Percentiles rank a stretch among this genome's conserved stretches.
phyloP scores from a whole-genome alignment of 2,888 invertebrate genomes.

The Agriopis leucophaearia region DNA sequence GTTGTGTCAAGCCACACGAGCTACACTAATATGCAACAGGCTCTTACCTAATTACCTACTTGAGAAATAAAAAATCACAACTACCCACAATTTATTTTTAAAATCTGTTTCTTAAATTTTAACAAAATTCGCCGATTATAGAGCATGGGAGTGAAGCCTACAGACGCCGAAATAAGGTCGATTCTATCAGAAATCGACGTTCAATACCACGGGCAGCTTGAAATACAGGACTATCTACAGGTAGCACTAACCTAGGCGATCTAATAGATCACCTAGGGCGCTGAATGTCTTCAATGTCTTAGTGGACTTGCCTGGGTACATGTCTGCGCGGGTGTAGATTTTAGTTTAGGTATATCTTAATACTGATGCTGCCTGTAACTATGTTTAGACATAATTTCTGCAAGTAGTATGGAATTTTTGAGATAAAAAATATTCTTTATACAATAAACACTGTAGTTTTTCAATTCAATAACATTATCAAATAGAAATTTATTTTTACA shows the following conservation, averaged over 20 bases:
- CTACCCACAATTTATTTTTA: not conserved
- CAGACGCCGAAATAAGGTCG: conserved; percentile 90
- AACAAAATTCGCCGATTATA: conserved; percentile 63
- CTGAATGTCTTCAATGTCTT: conserved; percentile 50
- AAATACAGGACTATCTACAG: conserved; percentile 95
- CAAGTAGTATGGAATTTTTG: conserved; percentile 24
- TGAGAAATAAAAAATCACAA: not conserved
- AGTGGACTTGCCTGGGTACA: conserved; percentile 9
- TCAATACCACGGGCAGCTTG: conserved; percentile 94
- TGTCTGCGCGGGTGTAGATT: conserved; percentile 12
- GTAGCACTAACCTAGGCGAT: conserved; percentile 80
- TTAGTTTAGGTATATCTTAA: not conserved
- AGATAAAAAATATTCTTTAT: not conserved
- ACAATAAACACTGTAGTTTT: too few species aligned
- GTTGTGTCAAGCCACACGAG: too few species aligned
- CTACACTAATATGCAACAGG: not conserved
- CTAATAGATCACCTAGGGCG: conserved; percentile 6
- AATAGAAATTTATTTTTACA: too few species aligned
- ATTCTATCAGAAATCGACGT: conserved; percentile 94
- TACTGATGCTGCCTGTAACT: conserved; percentile 14
- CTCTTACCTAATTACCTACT: too few species aligned
- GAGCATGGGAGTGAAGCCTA: conserved; percentile 88
- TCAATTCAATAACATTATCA: too few species aligned
- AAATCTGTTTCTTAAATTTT: not conserved
- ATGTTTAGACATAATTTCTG: conserved; percentile 14